Base-by-base conservation (phyloP, 2,888 invertebrate genomes). In the Dusona sp. region DNA sequence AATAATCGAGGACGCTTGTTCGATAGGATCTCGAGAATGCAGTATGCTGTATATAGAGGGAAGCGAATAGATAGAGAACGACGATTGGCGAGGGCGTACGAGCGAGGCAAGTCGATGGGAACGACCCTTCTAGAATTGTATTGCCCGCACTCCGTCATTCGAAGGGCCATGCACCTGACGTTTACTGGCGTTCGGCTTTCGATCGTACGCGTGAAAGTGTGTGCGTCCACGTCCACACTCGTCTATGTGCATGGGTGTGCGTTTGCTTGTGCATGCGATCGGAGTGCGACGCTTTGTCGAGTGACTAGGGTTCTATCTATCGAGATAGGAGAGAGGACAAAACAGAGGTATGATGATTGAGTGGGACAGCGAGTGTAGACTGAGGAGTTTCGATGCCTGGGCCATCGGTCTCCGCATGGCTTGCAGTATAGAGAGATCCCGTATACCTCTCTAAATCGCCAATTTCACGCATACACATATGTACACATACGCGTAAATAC, bases 131-230 rank as follows among this genome's bases (percentile, higher is more conserved):
- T 81, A 65, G 88, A 89, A 91, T 92, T 91, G 91, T 90, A 90
- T 90, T 89, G 89, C 83, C 85, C 90, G 89, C 88, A 91, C 92
- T 91, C 90, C 89, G 92, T 92, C 92, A 92, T 91, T 89, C 89
- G 79, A 85, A 78, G 89, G 87, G 90, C 88, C 89, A 89, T 89
- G 92, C 89, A 83, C 90, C 89, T 93, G 93, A 94, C 93, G 90
- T 92, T 92, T 93, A 92, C 93, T 91, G 91, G 92, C 84, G 88
- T 85, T 61, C 61, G 79, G 88, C 75, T 84, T 87, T 80, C 89
- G 89, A 88, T 82, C 81, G 83, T 80, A 84, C 87, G 84, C 77
- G 86, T 79, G 74, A 57, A 22, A 42, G 36, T 54, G 25, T 67
- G 36, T 61, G 22, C 25, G 25, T 57, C 25, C 13, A 22, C 36